Base-by-base conservation (phyloP, 2,797 vertebrate species). In the Anisognathus igniventris region DNA sequence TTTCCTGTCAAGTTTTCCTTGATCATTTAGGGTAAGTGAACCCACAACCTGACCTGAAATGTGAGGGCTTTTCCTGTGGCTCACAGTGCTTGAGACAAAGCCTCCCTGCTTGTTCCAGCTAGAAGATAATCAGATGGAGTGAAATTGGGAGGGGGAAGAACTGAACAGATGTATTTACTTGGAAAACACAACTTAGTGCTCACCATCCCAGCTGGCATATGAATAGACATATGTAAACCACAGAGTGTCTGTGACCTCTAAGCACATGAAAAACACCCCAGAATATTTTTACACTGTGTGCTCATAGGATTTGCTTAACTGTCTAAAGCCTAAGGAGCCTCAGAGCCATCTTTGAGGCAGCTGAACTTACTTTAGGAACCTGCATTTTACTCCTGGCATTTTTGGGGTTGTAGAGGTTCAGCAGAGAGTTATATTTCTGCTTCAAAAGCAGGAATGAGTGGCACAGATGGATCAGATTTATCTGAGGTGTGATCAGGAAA, bases 121-220 rank as follows among this genome's bases (percentile, higher is more conserved):
- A 42, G 61, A 13, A 61, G 30, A 40, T 3, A 45, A 40, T 64
- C 19, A 53, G 62, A 33, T 51, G 39, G 51, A 76, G 35, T 1
- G 10, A 53, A 82, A 74, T 27, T 10, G 7, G 8, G 16, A 19
- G 54, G 16, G 48, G 39, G 14, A 16, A 47, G 30, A 75, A 56
- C 31, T 7, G 51, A 93, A 40, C 85, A 95, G 79, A 82, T 93
- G 74, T 79, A 73, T 89, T 93, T 93, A 92, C 84, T 89, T 81
- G 81, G 58, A 75, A 88, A 88, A 70, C 40, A 58, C 30, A 60
- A 65, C 56, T 78, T 21, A 6, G 37, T 56, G 64, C 74, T 78
- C 50, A 3, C 62, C 68, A 12, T 65, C 56, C 88, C 76, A 76
- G 84, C 73, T 93, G 92, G 25, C 70, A 50, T 25, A 56, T 48